Conservation (phyloP, 2,113 vertebrate genomes). For the Gorsachius goisagi region DNA sequence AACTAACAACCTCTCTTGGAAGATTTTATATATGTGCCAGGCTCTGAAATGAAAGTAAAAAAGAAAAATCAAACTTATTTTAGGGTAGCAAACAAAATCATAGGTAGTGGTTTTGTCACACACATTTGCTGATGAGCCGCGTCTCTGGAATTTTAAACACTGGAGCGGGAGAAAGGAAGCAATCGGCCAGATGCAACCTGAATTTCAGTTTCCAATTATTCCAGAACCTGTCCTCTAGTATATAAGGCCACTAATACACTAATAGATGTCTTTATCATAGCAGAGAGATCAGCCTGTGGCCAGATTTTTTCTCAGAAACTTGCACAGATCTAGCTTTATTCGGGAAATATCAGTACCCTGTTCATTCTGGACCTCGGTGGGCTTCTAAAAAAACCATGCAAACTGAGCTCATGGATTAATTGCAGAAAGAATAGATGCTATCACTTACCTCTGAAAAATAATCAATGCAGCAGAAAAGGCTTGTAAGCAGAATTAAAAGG, state of each 20-base stretch:
- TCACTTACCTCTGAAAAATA: constrained; percentile 25
- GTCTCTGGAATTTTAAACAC: not conserved
- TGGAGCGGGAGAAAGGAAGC: not conserved
- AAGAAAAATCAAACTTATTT: not conserved
- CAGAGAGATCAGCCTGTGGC: not conserved
- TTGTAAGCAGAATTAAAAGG: constrained; percentile 16
- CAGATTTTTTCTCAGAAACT: not conserved
- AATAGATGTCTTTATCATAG: not conserved
- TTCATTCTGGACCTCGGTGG: not conserved
- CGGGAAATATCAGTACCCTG: not conserved
- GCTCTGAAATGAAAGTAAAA: not conserved
- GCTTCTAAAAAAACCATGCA: not conserved
- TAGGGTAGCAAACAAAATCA: not conserved
- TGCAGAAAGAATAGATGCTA: not conserved
- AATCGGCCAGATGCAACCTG: not conserved
- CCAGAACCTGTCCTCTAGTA: not conserved
- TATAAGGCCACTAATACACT: not conserved
- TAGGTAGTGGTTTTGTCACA: not conserved
- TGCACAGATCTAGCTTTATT: not conserved
- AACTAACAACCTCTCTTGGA: not conserved
- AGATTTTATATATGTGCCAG: not conserved
- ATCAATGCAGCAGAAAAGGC: not conserved
- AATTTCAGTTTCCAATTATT: not conserved
- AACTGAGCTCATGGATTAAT: not conserved
- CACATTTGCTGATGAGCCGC: not conserved